phyloP scores from a whole-genome alignment of 2,797 vertebrate species.

The Silurus lanzhouensis region DNA sequence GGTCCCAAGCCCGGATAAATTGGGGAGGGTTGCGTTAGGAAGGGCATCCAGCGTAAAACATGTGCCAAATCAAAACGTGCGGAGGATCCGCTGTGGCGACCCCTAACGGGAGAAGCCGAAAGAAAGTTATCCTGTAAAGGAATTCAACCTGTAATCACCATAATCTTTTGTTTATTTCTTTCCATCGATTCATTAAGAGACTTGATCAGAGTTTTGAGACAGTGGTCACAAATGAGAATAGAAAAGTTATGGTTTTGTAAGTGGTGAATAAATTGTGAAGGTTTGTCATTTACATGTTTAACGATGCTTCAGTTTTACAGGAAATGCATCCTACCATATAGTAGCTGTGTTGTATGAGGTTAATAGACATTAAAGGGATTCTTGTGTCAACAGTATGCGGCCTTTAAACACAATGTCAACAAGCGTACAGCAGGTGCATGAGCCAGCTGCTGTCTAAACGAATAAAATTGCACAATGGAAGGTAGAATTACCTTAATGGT shows the following conservation, averaged over 20 bases:
- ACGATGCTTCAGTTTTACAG: not conserved
- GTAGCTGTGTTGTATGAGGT: not conserved
- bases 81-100: too few relatives aligned
- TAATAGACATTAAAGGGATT: not conserved
- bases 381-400: not conserved
- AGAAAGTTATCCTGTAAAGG: not conserved
- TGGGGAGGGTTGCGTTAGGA: too few relatives aligned
- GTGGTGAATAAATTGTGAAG: not conserved
- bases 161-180: too few relatives aligned
- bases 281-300: not conserved
- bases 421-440: not conserved
- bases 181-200: too few relatives aligned
- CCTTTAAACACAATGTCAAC: slow-evolving; percentile 20
- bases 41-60: too few relatives aligned
- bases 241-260: not conserved
- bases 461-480: slow-evolving; percentile 2
- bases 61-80: too few relatives aligned
- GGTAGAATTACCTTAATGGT: not conserved
- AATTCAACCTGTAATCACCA: not conserved
- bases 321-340: not conserved
- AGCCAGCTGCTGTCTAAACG: slow-evolving; percentile 19
- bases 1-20: too few relatives aligned
- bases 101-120: too few relatives aligned
- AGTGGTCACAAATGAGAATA: not conserved
- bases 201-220: too few relatives aligned